Evolutionary conservation across 2,797 vertebrate species (phyloP).

Genomic region (Chaetodon trifasciatus): DNA sequence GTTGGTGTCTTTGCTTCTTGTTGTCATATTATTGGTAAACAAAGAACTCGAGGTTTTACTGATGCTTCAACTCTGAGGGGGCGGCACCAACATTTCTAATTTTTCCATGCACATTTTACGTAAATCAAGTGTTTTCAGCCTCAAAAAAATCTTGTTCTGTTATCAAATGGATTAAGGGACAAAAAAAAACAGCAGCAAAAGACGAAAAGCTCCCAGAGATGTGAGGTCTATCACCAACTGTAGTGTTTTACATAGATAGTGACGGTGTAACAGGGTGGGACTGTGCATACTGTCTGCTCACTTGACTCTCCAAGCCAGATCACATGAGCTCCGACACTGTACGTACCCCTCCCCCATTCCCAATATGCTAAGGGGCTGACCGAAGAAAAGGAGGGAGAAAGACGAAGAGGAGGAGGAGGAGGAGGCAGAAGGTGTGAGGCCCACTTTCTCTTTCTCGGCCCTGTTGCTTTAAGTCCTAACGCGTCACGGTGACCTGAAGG

Average conservation of each 20-base stretch:
- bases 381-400: slow-evolving; percentile 59
- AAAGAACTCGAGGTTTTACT: background rate
- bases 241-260: slow-evolving; percentile 26
- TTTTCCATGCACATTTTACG: background rate
- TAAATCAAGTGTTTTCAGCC: background rate
- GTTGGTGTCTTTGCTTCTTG: background rate
- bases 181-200: background rate
- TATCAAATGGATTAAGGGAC: background rate
- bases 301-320: slow-evolving; percentile 65
- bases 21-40: background rate
- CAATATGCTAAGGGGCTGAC: slow-evolving; percentile 43
- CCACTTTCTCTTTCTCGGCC: slow-evolving; percentile 51
- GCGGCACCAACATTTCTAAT: background rate
- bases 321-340: slow-evolving; percentile 74
- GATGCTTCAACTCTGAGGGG: background rate
- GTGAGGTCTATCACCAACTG: slow-evolving; percentile 1
- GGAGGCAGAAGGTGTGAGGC: slow-evolving; percentile 59
- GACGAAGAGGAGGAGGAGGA: slow-evolving; percentile 46
- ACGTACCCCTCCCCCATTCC: slow-evolving; percentile 69
- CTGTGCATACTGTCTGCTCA: slow-evolving; percentile 49
- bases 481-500: slow-evolving; percentile 57
- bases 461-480: slow-evolving; percentile 39
- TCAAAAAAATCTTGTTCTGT: background rate
- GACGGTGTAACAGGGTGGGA: slow-evolving; percentile 59
- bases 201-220: background rate